These are phyloP conservation scores for Erpornis zantholeuca DNA, from an alignment of 2,113 vertebrate genomes.

Conservation along the genomic window DNA sequence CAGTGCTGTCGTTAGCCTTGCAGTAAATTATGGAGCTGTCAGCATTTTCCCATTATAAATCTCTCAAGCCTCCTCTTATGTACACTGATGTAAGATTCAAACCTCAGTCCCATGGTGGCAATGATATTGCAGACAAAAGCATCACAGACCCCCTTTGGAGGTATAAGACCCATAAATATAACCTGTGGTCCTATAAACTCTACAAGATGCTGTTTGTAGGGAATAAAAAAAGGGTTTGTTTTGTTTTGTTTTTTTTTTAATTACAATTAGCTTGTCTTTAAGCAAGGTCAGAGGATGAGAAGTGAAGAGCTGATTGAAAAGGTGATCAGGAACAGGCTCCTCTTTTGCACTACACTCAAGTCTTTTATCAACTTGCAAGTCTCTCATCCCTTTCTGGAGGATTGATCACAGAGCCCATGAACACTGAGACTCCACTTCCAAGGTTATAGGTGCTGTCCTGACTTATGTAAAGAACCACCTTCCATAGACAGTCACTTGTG, in stretches of 20 bases:
- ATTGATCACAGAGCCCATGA: background rate
- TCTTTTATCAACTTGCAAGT: background rate
- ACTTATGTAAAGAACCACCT: background rate
- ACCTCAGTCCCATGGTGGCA: background rate
- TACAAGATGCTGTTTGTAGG: background rate
- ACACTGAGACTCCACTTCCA: accelerated
- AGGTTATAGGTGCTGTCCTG: background rate
- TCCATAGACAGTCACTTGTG: background rate
- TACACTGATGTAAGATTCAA: background rate
- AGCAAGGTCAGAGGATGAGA: background rate
- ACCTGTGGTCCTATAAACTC: background rate
- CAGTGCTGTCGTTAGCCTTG: background rate
- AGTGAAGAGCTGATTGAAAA: background rate
- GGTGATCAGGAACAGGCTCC: background rate
- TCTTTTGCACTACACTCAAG: background rate
- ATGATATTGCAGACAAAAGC: slow-evolving; percentile 15
- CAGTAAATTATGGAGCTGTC: slow-evolving; percentile 32
- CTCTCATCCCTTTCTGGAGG: background rate
- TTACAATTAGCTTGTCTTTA: background rate
- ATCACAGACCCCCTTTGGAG: background rate
- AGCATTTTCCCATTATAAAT: slow-evolving; percentile 53
- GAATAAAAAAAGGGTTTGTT: background rate
- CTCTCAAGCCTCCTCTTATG: background rate
- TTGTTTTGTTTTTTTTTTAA: background rate
- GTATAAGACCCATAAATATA: background rate